phyloP scores from a whole-genome alignment of 2,797 vertebrate genomes.

The Pseudochirops corinnae region DNA sequence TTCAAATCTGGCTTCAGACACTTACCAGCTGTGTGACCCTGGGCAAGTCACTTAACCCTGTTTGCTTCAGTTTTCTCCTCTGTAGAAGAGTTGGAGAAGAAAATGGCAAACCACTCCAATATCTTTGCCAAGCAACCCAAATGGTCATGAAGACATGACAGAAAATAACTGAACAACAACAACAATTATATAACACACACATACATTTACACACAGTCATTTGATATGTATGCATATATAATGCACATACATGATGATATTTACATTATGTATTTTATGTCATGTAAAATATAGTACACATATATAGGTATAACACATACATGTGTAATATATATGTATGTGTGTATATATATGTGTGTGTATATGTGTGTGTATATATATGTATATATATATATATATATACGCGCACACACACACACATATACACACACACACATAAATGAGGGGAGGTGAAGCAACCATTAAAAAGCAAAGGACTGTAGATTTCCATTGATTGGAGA shows the following conservation, averaged over 20 bases:
- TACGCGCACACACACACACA: too few relatives aligned
- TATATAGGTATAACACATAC: background rate
- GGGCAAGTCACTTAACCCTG: background rate
- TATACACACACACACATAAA: background rate
- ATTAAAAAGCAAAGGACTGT: conserved; percentile 28
- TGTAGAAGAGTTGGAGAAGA: background rate
- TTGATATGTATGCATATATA: background rate
- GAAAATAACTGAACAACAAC: background rate
- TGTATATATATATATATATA: background rate
- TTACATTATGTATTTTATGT: background rate
- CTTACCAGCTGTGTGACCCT: background rate
- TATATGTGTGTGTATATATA: too few relatives aligned
- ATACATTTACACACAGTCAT: background rate
- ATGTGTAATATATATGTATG: background rate
- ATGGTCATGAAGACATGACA: background rate
- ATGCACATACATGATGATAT: background rate
- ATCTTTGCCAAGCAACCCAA: background rate
- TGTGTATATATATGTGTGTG: background rate
- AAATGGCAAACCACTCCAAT: background rate
- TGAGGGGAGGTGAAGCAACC: background rate
- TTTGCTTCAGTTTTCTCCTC: background rate
- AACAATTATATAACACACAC: background rate
- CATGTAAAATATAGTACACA: background rate
- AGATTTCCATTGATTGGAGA: background rate
- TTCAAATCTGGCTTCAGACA: background rate